Conservation (phyloP, 2,113 vertebrate species). For the Petromus typicus region DNA sequence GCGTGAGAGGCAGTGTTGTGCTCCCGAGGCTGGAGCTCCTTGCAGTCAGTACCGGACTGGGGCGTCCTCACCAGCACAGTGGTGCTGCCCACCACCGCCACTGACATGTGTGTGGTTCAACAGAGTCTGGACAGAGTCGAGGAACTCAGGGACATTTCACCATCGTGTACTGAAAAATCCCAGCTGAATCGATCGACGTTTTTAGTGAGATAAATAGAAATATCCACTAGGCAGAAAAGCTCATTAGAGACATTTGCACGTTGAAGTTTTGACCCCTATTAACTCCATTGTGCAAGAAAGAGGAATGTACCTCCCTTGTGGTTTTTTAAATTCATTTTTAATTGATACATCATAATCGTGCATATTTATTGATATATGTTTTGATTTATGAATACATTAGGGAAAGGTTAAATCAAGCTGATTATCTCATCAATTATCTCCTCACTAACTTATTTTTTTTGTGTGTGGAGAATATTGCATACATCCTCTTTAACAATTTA, state of each 20-base stretch:
- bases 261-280: not conserved
- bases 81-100: not conserved
- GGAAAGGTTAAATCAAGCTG: not conserved
- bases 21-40: not conserved
- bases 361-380: not conserved
- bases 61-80: not conserved
- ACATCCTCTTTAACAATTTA: not conserved
- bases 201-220: constrained; percentile 19
- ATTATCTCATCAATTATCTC: not conserved
- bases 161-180: not conserved
- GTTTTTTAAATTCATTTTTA: not conserved
- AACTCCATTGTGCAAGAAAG: not conserved
- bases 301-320: not conserved
- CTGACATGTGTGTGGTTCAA: not conserved
- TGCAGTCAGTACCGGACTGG: not conserved
- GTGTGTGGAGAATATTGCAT: not conserved
- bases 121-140: not conserved
- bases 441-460: not conserved
- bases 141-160: not conserved
- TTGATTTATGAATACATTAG: not conserved
- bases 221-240: not conserved
- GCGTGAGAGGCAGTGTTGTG: not conserved
- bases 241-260: not conserved
- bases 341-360: not conserved
- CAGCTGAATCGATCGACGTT: not conserved